A percentile compares a stretch with the other conserved stretches of the same genome.
phyloP scores from a whole-genome alignment of 2,888 invertebrate genomes.

The Dryadula phaetusa region DNA sequence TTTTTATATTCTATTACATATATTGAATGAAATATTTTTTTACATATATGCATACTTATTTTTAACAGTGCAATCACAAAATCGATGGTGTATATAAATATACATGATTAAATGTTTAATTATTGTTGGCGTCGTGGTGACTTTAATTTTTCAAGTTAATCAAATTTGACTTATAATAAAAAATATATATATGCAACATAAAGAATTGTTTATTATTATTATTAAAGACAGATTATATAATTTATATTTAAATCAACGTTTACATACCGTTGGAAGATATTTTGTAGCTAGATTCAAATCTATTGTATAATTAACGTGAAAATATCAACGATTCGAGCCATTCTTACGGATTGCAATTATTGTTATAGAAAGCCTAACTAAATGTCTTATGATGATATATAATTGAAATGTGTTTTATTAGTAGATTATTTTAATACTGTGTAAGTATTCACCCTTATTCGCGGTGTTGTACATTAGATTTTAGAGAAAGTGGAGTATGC shows the following conservation, averaged over 20 bases:
- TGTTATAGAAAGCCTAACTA: constrained; percentile 72
- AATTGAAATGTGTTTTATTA: constrained; percentile 64
- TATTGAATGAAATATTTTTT: constrained; percentile 27
- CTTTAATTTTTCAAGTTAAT: not conserved
- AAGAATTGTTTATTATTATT: no score
- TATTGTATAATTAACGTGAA: constrained; percentile 45
- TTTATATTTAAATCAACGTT: not conserved
- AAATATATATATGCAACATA: no score
- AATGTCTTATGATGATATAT: constrained; percentile 77
- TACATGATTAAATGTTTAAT: not conserved
- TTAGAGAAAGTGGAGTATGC: constrained; percentile 71
- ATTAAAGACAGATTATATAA: constrained; percentile 4
- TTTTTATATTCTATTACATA: constrained; percentile 28
- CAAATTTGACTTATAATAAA: not conserved
- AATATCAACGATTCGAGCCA: constrained; percentile 75
- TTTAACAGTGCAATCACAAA: constrained; percentile 22
- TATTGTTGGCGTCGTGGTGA: not conserved
- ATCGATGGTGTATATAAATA: constrained; percentile 12
- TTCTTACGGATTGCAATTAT: constrained; percentile 59
- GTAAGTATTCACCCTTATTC: constrained; percentile 64
- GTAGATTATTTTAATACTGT: constrained; percentile 55
- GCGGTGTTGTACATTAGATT: constrained; percentile 73
- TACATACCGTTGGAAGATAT: not conserved
- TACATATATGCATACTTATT: constrained; percentile 19
- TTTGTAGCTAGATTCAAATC: constrained; percentile 26